Evolutionary conservation across 2,113 vertebrate genomes (phyloP).

Genomic region (Lonchura striata): DNA sequence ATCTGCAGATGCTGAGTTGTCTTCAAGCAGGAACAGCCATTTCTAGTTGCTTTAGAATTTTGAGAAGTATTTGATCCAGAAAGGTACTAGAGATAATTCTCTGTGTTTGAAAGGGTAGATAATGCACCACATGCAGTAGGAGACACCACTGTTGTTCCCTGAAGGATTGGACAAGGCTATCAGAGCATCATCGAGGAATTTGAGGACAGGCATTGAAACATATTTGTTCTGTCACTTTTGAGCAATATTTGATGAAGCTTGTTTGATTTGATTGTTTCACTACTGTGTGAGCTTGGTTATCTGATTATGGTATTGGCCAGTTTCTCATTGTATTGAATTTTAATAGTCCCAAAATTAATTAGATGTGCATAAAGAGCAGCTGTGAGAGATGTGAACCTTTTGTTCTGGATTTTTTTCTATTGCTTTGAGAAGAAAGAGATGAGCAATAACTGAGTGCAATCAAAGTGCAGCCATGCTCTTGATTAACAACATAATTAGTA

Average conservation of each 20-base stretch:
- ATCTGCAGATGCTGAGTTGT: neutral
- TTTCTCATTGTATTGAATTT: constrained; percentile 34
- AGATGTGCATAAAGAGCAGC: constrained; percentile 18
- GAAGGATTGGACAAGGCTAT: constrained; percentile 13
- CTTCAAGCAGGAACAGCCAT: neutral
- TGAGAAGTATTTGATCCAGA: neutral
- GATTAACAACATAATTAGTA: constrained; percentile 19
- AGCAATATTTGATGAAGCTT: constrained; percentile 37
- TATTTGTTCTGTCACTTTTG: constrained; percentile 39
- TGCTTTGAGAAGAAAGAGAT: constrained; percentile 14
- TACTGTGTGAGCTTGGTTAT: constrained; percentile 16
- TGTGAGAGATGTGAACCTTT: neutral
- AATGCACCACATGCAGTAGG: neutral
- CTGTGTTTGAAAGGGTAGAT: constrained; percentile 1
- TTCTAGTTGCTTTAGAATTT: constrained; percentile 24
- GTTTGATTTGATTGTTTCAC: constrained; percentile 55
- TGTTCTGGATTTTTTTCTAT: neutral
- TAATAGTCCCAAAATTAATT: constrained; percentile 43
- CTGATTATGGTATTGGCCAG: constrained; percentile 41
- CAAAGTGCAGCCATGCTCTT: constrained; percentile 21
- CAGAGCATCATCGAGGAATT: neutral
- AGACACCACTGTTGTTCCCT: neutral
- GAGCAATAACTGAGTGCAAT: neutral
- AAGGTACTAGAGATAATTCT: constrained; percentile 16
- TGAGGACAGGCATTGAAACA: constrained; percentile 22